Percentiles rank a stretch among this genome's conserved stretches.
These are phyloP conservation scores for Astreopora myriophthalma DNA, from an alignment of 64 coral and sea anemone genomes.

Conservation along the genomic window DNA sequence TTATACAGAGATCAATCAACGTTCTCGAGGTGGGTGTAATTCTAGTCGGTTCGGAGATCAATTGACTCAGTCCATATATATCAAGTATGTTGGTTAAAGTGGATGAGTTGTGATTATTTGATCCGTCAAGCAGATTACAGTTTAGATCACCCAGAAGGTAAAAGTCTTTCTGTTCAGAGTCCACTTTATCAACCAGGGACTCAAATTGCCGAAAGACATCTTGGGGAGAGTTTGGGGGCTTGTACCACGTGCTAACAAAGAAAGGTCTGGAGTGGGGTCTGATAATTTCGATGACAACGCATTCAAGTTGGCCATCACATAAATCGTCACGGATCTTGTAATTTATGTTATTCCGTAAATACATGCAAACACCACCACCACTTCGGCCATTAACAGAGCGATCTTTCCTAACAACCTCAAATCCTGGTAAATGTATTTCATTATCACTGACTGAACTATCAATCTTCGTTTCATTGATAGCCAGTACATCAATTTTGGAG, in stretches of 20 bases:
- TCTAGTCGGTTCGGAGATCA: slow-evolving; percentile 52
- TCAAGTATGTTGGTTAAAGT: slow-evolving; percentile 32
- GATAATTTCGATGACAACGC: slow-evolving; percentile 9
- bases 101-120: neutral
- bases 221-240: slow-evolving; percentile 6
- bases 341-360: slow-evolving; percentile 58
- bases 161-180: slow-evolving; percentile 34
- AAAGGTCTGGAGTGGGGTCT: slow-evolving; percentile 9
- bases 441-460: neutral
- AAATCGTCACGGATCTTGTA: neutral
- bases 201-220: slow-evolving; percentile 12
- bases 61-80: slow-evolving; percentile 36
- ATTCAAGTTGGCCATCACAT: neutral
- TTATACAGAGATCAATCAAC: slow-evolving; percentile 34
- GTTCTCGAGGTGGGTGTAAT: slow-evolving; percentile 8
- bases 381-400: neutral
- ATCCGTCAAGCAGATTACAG: slow-evolving; percentile 28
- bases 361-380: slow-evolving; percentile 52
- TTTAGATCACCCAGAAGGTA: slow-evolving; percentile 58
- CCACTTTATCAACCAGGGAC: slow-evolving; percentile 26
- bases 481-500: slow-evolving; percentile 25
- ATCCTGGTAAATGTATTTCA: neutral
- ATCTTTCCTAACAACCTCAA: slow-evolving; percentile 40
- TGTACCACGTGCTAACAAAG: slow-evolving; percentile 52
- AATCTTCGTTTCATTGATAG: slow-evolving; percentile 29